Evolutionary conservation across 92 coral and sea anemone genomes (phyloP), one percentile per base, ranked within the genome.

Genomic region (Muricea muricata): DNA sequence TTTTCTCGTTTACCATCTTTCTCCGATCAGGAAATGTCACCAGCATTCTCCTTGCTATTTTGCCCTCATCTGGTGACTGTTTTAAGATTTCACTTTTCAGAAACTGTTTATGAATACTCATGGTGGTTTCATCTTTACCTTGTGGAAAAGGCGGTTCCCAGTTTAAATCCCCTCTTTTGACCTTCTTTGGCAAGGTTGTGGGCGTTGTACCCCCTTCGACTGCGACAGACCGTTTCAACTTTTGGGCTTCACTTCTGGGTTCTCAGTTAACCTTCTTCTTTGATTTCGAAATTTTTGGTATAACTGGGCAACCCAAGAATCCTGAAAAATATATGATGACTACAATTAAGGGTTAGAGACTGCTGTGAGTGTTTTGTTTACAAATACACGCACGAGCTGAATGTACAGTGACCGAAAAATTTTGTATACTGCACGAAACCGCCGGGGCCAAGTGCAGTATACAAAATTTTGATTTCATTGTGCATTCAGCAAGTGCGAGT

Each of bases 91-190:
- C 91, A 55, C 65, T 86, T 39, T 71, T 68, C 28, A 91, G 10
- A 46, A 73, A 86, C 25, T 83, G 72, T 42, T 89, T 86, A 77
- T 89, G 94, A 10, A 78, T 37, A 33, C 78, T 77, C 31, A 91
- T 20, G 5, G 90, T 84, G 11, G 78, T 17, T 66, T 89, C 94
- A 84, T 91, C 91, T 47, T 91, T 91, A 26, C 94, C 92, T 65
- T 89, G 84, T 37, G 90, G 90, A 72, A 84, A 91, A 31, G 85
- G 88, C 48, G 94, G 94, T 87, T 85, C 87, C 90, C n/a, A n/a
- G n/a, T n/a, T n/a, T n/a, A n/a, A n/a, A n/a, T n/a, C n/a, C n/a
- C n/a, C n/a, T n/a, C n/a, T 57, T 20, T 89, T 75, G 70, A 89
- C 34, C 67, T 91, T 82, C 33, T 45, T 42, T 2, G 75, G 31